Conservation (phyloP, 2,888 invertebrate species). For the Colostygia pectinataria region DNA sequence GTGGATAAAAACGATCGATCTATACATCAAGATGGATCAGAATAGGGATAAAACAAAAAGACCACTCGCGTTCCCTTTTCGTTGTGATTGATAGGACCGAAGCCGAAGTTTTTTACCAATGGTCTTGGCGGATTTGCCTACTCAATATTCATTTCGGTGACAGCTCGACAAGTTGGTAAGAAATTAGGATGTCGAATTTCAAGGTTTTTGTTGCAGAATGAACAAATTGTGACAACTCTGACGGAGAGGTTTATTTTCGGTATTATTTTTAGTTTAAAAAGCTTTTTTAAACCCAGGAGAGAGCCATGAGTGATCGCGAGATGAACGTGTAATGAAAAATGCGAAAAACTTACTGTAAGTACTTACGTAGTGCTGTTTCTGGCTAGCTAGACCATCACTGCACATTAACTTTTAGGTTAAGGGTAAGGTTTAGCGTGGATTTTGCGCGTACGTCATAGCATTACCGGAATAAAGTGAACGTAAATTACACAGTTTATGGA, state of each 20-base stretch:
- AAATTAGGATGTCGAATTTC: not conserved
- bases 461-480: no score
- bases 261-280: not conserved
- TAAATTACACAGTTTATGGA: not conserved
- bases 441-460: no score
- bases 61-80: slow-evolving; percentile 36
- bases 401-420: no score
- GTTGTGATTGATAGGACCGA: slow-evolving; percentile 51
- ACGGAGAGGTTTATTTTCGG: not conserved
- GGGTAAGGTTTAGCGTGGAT: no score
- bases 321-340: no score
- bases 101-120: slow-evolving; percentile 41
- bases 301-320: no score
- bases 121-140: slow-evolving; percentile 29
- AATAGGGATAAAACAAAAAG: slow-evolving; percentile 46
- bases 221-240: not conserved
- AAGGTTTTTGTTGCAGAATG: not conserved
- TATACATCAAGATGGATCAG: slow-evolving; percentile 51
- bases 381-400: no score
- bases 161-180: slow-evolving; percentile 26
- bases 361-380: no score
- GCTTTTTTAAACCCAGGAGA: not conserved
- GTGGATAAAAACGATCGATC: slow-evolving; percentile 47
- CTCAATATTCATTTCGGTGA: slow-evolving; percentile 51
- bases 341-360: no score